Percentiles rank a stretch among this genome's conserved stretches.
phyloP scores from a whole-genome alignment of 1,140 invertebrate species.

The Phthorimaea operculella region DNA sequence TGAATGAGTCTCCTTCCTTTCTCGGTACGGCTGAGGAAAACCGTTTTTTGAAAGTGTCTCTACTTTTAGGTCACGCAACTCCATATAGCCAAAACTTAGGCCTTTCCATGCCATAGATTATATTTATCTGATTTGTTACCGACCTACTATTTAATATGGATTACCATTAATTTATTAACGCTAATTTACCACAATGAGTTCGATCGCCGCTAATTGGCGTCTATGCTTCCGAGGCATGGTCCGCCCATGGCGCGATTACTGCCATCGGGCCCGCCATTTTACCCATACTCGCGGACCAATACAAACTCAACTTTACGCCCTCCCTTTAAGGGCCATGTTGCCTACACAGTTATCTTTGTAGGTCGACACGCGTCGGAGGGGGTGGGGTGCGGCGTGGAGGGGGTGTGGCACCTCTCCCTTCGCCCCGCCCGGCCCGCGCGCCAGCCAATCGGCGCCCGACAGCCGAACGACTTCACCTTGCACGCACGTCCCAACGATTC shows the following conservation, averaged over 20 bases:
- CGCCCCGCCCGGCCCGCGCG: conserved; percentile 39
- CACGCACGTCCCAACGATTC: conserved; percentile 50
- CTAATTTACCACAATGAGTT: conserved; percentile 39
- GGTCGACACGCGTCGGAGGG: conserved; percentile 35
- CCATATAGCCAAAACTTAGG: no score
- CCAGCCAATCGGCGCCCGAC: conserved; percentile 37
- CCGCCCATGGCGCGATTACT: conserved; percentile 61
- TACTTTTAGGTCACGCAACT: no score
- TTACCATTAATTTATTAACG: conserved; percentile 31
- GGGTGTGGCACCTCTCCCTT: conserved; percentile 42
- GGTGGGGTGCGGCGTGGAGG: conserved; percentile 41
- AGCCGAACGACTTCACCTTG: conserved; percentile 52
- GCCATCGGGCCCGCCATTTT: conserved; percentile 38
- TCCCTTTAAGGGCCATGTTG: conserved; percentile 28
- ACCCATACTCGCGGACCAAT: conserved; percentile 18
- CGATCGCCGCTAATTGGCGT: conserved; percentile 59
- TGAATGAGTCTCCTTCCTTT: no score
- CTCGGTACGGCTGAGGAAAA: no score
- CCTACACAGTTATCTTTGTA: conserved; percentile 36
- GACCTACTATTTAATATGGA: conserved; percentile 9
- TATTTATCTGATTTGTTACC: no score
- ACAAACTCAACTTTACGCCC: conserved; percentile 30
- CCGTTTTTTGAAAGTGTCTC: no score
- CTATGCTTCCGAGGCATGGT: conserved; percentile 47
- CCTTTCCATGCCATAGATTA: no score